phyloP scores from a whole-genome alignment of 2,113 vertebrate genomes.

The Genyomyrus donnyi region DNA sequence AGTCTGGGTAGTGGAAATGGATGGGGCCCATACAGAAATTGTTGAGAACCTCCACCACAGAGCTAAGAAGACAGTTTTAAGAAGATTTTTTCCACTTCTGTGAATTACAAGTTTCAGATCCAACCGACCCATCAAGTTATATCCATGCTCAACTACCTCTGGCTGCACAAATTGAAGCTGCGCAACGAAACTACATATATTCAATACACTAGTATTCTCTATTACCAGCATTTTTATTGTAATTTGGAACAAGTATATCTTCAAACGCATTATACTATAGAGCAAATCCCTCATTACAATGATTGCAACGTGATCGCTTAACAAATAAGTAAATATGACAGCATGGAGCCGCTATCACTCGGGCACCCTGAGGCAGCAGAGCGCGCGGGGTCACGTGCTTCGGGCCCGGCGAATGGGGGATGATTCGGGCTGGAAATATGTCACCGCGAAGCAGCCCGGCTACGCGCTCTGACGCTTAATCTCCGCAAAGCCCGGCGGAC shows the following conservation, averaged over 20 bases:
- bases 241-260: neutral
- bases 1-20: neutral
- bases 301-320: neutral
- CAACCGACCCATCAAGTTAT: neutral
- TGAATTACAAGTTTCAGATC: neutral
- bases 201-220: neutral
- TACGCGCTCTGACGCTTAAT: neutral
- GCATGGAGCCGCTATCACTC: neutral
- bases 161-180: neutral
- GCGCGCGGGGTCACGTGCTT: constrained; percentile 26
- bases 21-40: neutral
- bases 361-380: neutral
- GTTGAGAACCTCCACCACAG: neutral
- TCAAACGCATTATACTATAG: neutral
- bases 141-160: neutral
- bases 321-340: neutral
- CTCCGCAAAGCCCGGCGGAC: neutral
- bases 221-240: neutral
- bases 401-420: constrained; percentile 23
- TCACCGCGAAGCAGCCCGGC: neutral
- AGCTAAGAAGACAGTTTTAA: neutral
- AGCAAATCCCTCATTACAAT: neutral
- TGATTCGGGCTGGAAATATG: neutral
- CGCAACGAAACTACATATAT: neutral
- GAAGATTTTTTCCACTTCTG: neutral